These are phyloP conservation scores for Polyommatus iphigenia DNA, from an alignment of 2,888 invertebrate species.

Conservation along the genomic window DNA sequence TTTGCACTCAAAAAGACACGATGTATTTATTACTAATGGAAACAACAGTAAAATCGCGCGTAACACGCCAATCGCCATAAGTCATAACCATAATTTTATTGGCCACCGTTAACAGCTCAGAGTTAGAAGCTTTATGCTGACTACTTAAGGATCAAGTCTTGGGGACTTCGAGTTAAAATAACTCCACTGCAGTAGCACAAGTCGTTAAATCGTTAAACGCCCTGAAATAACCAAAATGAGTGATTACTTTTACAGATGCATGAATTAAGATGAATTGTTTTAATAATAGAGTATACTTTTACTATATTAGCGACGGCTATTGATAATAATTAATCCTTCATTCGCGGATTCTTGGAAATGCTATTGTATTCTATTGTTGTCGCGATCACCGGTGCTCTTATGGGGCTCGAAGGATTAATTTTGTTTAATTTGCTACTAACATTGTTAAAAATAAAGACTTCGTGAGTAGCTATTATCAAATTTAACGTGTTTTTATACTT, in stretches of 20 bases:
- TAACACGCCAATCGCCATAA: background rate
- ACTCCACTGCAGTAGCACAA: background rate
- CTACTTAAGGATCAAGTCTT: background rate
- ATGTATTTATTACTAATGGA: background rate
- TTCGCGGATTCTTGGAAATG: too few species aligned
- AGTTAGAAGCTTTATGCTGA: background rate
- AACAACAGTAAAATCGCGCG: background rate
- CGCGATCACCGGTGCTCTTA: too few species aligned
- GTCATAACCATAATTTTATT: background rate
- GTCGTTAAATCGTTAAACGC: background rate
- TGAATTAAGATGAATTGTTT: background rate
- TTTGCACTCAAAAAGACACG: background rate
- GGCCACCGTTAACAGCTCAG: background rate
- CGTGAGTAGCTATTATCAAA: too few species aligned
- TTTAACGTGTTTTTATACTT: too few species aligned
- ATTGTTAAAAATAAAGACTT: too few species aligned
- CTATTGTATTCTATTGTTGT: too few species aligned
- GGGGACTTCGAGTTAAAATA: background rate
- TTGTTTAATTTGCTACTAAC: too few species aligned
- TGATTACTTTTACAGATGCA: background rate
- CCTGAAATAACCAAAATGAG: background rate
- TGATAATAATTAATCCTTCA: too few species aligned
- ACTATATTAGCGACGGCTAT: too few species aligned
- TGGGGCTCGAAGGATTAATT: too few species aligned
- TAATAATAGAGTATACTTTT: too few species aligned